Conservation (phyloP, 2,888 invertebrate species). For the Sepiola atlantica region DNA sequence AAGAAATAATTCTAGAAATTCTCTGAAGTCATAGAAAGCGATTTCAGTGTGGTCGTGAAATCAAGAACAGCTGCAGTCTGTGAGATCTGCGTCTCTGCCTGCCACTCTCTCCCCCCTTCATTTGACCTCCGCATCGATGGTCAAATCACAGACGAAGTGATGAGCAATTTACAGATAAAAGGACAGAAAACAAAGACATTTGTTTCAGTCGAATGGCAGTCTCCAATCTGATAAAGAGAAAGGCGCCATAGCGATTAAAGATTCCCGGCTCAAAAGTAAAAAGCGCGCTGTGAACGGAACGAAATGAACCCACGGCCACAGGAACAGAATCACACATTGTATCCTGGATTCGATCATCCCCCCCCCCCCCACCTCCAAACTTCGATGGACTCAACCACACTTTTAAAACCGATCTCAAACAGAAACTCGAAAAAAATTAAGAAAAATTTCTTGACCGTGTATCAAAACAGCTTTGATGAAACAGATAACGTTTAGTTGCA, state of each 20-base stretch:
- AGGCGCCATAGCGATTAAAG: conserved; percentile 51
- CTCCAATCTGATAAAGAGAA: conserved; percentile 56
- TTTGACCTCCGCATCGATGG: conserved; percentile 65
- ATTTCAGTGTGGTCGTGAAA: conserved; percentile 90
- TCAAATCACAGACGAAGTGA: conserved; percentile 66
- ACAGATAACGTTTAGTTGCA: too few species aligned
- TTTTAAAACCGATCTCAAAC: conserved; percentile 77
- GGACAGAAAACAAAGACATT: conserved; percentile 63
- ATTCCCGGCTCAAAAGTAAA: conserved; percentile 52
- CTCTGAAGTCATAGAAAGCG: conserved; percentile 48
- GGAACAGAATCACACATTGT: conserved; percentile 68
- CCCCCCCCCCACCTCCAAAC: conserved; percentile 86
- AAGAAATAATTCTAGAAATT: conserved; percentile 48
- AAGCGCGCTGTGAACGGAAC: conserved; percentile 44
- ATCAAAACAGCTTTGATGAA: conserved; percentile 49
- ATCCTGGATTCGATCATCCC: conserved; percentile 91
- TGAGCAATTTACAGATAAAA: conserved; percentile 61
- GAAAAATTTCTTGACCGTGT: conserved; percentile 54
- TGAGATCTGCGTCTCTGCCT: conserved; percentile 85
- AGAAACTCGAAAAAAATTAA: conserved; percentile 57
- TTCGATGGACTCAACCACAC: conserved; percentile 93
- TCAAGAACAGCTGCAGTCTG: conserved; percentile 87
- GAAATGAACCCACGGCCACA: background rate
- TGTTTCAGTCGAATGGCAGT: conserved; percentile 52
- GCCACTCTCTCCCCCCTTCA: conserved; percentile 72